These are phyloP conservation scores for Oceanites oceanicus DNA, from an alignment of 2,113 vertebrate species.

Conservation along the genomic window DNA sequence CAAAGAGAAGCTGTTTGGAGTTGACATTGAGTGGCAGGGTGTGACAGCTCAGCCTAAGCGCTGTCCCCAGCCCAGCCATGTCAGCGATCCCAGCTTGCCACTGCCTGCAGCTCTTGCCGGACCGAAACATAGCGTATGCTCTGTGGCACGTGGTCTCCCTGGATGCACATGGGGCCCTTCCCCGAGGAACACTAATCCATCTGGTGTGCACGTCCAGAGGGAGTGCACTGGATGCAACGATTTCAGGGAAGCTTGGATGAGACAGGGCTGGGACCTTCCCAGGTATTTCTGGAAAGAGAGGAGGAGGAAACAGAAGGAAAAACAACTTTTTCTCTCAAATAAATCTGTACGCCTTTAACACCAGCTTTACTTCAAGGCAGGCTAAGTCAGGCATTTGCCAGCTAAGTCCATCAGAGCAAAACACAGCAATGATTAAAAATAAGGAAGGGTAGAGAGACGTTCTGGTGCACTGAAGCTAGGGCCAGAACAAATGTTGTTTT, in stretches of 20 bases:
- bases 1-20: neutral
- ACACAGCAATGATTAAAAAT: neutral
- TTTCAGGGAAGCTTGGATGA: neutral
- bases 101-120: neutral
- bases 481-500: neutral
- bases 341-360: neutral
- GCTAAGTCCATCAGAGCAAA: neutral
- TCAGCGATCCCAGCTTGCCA: neutral
- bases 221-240: neutral
- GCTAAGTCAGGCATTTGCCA: neutral
- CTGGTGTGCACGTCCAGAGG: fast-evolving
- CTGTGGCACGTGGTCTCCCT: neutral
- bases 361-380: neutral
- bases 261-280: neutral
- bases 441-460: neutral
- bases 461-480: neutral
- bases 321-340: neutral
- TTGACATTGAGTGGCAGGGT: neutral
- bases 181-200: neutral
- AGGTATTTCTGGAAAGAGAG: neutral
- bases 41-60: neutral
- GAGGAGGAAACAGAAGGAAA: neutral
- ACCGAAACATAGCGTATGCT: fast-evolving
- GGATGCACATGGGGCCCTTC: neutral
- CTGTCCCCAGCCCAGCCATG: neutral